A percentile compares a stretch with the other conserved stretches of the same genome.
Conservation (phyloP, 2,113 vertebrate genomes). For the Gymnarchus niloticus region DNA sequence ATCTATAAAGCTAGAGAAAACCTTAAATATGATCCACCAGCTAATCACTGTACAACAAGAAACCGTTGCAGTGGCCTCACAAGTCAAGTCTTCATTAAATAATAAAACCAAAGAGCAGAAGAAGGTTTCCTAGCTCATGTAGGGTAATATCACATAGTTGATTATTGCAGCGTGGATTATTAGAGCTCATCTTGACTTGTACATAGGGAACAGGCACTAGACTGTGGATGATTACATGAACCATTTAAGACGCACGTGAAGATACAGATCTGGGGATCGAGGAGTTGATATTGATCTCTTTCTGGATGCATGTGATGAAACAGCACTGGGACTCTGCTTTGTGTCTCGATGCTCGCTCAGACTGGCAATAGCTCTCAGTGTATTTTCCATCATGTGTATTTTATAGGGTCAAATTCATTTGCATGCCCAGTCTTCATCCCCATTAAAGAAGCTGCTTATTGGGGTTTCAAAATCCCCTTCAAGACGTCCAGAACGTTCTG, state of each 20-base stretch:
- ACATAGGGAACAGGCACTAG: background rate
- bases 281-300: background rate
- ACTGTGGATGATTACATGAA: background rate
- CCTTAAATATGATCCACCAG: background rate
- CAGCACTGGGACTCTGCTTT: constrained; percentile 39
- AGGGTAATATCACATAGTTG: background rate
- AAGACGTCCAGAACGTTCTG: background rate
- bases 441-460: background rate
- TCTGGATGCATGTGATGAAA: background rate
- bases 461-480: background rate
- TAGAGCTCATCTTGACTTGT: too few relatives aligned
- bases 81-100: constrained; percentile 1
- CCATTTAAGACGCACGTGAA: background rate
- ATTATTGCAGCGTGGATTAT: background rate
- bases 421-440: background rate
- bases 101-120: background rate
- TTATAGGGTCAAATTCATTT: constrained; percentile 43
- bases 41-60: background rate
- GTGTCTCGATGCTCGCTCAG: constrained; percentile 35
- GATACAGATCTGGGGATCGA: background rate
- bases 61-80: background rate
- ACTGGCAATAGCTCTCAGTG: constrained; percentile 36
- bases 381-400: constrained; percentile 45
- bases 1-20: background rate
- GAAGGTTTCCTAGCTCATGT: background rate